Evolutionary conservation across 2,888 invertebrate species (phyloP).

Genomic region (Griposia aprilina): DNA sequence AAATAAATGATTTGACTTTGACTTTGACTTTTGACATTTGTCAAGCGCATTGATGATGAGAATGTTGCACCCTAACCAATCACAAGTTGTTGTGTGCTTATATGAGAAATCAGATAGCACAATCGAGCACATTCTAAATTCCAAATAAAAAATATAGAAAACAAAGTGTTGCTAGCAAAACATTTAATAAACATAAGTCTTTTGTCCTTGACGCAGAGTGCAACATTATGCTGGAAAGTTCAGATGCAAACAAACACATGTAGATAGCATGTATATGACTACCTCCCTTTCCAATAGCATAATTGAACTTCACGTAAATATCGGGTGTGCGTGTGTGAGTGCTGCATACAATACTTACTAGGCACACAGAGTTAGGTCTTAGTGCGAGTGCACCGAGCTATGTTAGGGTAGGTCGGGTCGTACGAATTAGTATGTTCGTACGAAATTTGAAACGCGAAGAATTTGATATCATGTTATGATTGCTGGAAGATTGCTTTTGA

Average conservation of each 20-base stretch:
- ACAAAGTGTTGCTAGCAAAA: slow-evolving; percentile 5
- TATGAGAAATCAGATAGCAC: slow-evolving; percentile 3
- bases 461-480: slow-evolving; percentile 53
- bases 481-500: slow-evolving; percentile 27
- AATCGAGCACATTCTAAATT: background rate
- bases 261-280: slow-evolving; percentile 33
- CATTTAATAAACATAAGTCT: slow-evolving; percentile 26
- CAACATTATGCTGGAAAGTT: slow-evolving; percentile 61
- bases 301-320: slow-evolving; percentile 80
- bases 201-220: slow-evolving; percentile 56
- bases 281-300: slow-evolving; percentile 74
- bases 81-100: background rate
- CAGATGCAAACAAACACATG: slow-evolving; percentile 50
- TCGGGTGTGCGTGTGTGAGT: slow-evolving; percentile 68
- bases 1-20: too few relatives aligned
- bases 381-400: slow-evolving; percentile 74
- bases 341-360: slow-evolving; percentile 61
- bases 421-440: slow-evolving; percentile 39
- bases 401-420: slow-evolving; percentile 79
- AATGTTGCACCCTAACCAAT: background rate
- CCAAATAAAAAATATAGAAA: background rate
- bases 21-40: too few relatives aligned
- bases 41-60: background rate
- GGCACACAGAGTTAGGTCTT: slow-evolving; percentile 72
- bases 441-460: slow-evolving; percentile 54